Base-by-base conservation (phyloP, 2,113 vertebrate genomes). In the Tachuris rubrigastra region DNA sequence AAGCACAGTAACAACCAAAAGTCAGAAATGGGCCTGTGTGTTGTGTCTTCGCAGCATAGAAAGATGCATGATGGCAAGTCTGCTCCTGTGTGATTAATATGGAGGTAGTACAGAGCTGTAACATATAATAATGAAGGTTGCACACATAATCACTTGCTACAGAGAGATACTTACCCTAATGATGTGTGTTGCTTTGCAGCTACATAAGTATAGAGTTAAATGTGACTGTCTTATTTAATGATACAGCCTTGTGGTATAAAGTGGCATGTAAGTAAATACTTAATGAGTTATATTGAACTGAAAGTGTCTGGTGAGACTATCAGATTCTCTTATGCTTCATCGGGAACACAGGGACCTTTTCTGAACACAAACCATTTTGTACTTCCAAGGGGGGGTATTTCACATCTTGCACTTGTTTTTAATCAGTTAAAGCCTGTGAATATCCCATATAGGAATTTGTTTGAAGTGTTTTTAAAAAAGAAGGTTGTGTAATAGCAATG, bases 381-480 rank as follows among this genome's bases (percentile, higher is more conserved):
- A 35, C 22, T 82, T 86, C 12, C 21, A 53, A 46, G 21, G 25
- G 49, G 19, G 23, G 17, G 3, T 82, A 39, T 85, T 90, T 82
- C 11, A 1, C 83, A 60, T 73, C 58, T 89, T 93, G 14, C 20
- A 19, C 89, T 96, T 92, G 76, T 66, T 94, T 96, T 88, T 90
- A 68, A 71, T 96, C 69, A 74, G 68, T 90, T 94, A 68, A 86
- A 93, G 47, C 35, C 59, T 41, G 5, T 82, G 59, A 82, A 71
- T 83, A 62, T 96, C 39, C 92, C 42, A 19, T 88, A 55, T 13
- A 83, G 55, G 94, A 94, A 95, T 96, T 85, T 93, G 50, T 96
- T 91, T 95, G 85, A 95, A 96, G 77, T 84, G 55, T 72, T 91
- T 94, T 96, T 85, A 30, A 58, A 78, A 89, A 30, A 27, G 44